phyloP scores from a whole-genome alignment of 2,113 vertebrate species.

The Caranx melampygus region DNA sequence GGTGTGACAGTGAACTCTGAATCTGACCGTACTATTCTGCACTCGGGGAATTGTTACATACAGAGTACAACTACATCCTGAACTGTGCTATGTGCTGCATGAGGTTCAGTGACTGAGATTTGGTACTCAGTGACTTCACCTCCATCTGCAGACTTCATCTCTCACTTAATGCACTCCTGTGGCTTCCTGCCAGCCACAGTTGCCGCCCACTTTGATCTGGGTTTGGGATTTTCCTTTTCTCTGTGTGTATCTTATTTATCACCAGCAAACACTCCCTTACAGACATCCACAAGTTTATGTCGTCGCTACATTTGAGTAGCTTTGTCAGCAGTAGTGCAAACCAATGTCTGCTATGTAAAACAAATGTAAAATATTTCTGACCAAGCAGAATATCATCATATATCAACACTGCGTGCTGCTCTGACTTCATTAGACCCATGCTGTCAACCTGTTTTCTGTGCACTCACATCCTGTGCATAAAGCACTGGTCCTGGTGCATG shows the following conservation, averaged over 20 bases:
- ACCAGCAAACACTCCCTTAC: conserved; percentile 3
- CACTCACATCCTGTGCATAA: too few species aligned
- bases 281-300: conserved; percentile 17
- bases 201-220: conserved; percentile 26
- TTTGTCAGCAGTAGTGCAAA: neutral
- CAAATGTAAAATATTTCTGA: neutral
- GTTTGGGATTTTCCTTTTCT: conserved; percentile 1
- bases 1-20: neutral
- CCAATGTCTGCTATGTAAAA: conserved; percentile 7
- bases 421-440: neutral
- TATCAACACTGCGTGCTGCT: neutral
- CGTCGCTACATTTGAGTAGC: neutral
- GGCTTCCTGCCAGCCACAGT: conserved; percentile 27
- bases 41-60: neutral
- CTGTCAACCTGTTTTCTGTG: neutral
- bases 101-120: conserved; percentile 16
- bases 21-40: neutral
- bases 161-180: conserved; percentile 36
- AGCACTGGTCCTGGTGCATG: neutral
- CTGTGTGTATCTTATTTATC: conserved; percentile 34
- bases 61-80: neutral
- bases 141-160: conserved; percentile 10
- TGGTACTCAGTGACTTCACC: conserved; percentile 4
- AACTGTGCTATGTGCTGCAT: neutral
- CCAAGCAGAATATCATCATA: neutral